Base-by-base conservation (phyloP, 2,113 vertebrate species). In the Sebastes fasciatus region DNA sequence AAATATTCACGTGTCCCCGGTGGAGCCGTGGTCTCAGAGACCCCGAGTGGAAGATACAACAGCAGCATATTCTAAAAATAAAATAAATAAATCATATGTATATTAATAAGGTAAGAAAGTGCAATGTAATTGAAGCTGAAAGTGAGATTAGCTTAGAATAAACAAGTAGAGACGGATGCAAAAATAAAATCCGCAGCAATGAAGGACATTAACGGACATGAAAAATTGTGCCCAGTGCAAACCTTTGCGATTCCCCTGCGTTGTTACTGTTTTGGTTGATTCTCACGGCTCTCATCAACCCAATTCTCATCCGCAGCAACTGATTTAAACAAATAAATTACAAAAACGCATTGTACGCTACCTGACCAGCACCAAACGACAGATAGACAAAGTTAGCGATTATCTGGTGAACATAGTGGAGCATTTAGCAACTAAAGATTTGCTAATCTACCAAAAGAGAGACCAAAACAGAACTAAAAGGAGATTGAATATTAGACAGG, bases 1-100 rank as follows among this genome's bases (percentile, higher is more conserved):
- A 74, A 73, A 81, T 81, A 83, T 73, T 70, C 76, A 40, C 46
- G 17, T 46, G 61, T 74, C 73, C 80, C 62, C 1, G 13, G 52
- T 64, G 72, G 11, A 79, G 65, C 14, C 2, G 3, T 23, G 42
- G 67, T 80, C 54, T 57, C 71, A n/a, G 34, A 61, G 62, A 72
- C 40, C 34, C 34, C 2, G 9, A 21, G 62, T 6, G 17, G n/a
- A 76, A 74, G 68, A 78, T 54, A 67, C 66, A 68, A n/a, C 65
- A 61, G 11, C 65, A 66, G 40, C 60, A 16, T 17, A 19, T 43
- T 43, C 8, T 26, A 21, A 19, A 58, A 69, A 45, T 21, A 26
- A 57, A 42, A 63, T 21, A 55, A 70, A 55, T 34, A 16, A 23
- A 57, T 8, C 17, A 49, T 2, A n/a, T 46, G 19, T 52, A 2